These are phyloP conservation scores for Andrena trimmerana DNA, from an alignment of 2,888 invertebrate genomes.

Conservation along the genomic window DNA sequence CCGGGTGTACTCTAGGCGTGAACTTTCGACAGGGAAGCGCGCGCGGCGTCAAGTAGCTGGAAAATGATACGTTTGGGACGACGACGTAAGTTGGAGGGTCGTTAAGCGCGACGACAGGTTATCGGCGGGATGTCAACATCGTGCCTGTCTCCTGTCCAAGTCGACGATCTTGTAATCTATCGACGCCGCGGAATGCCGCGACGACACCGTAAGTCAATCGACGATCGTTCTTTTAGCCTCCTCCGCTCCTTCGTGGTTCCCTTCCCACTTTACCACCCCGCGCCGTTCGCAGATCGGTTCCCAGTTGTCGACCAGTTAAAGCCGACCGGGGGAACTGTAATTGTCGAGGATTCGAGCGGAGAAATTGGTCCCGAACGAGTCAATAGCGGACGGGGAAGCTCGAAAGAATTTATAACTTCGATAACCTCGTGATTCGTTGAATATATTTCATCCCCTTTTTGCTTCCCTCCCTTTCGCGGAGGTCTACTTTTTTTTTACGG, in stretches of 20 bases:
- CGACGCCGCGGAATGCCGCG: conserved; percentile 36
- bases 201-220: conserved; percentile 47
- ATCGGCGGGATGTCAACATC: conserved; percentile 67
- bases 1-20: conserved; percentile 42
- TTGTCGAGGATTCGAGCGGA: conserved; percentile 1
- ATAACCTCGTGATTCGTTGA: conserved; percentile 40
- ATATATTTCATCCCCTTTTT: conserved; percentile 22
- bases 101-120: conserved; percentile 56
- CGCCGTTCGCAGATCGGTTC: background rate
- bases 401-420: conserved; percentile 41
- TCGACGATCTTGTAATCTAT: conserved; percentile 55
- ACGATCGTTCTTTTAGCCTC: background rate
- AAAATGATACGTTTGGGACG: conserved; percentile 57
- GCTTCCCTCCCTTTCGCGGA: background rate
- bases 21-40: conserved; percentile 36
- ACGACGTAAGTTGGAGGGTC: conserved; percentile 50
- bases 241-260: background rate
- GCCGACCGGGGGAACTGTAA: conserved; percentile 4
- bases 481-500: conserved; percentile 25
- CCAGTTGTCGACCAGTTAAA: background rate
- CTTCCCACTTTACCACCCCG: background rate
- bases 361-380: conserved; percentile 12
- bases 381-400: conserved; percentile 2
- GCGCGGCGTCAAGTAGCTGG: conserved; percentile 42
- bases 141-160: conserved; percentile 43